Percentiles rank a stretch among this genome's conserved stretches.
Conservation (phyloP, 2,797 vertebrate genomes). For the Carduelis carduelis region DNA sequence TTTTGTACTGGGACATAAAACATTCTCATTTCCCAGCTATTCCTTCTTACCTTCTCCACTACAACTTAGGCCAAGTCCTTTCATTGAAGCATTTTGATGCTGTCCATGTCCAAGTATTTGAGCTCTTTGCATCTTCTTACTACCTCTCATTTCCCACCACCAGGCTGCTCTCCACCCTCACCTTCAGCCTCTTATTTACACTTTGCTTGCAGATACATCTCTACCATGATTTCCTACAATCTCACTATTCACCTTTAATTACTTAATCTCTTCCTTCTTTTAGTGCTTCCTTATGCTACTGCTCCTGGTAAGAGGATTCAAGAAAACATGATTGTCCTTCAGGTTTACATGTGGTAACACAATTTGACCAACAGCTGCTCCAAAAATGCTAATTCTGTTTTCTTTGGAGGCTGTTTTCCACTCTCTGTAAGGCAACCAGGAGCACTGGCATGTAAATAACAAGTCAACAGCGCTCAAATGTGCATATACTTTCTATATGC, state of each 20-base stretch:
- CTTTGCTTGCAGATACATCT: neutral
- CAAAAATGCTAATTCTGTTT: neutral
- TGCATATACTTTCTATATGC: neutral
- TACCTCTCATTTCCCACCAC: neutral
- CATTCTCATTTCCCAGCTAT: neutral
- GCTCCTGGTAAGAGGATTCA: neutral
- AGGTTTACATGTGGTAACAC: neutral
- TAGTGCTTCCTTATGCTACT: neutral
- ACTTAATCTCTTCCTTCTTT: neutral
- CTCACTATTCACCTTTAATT: neutral
- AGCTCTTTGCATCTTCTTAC: neutral
- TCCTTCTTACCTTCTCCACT: neutral
- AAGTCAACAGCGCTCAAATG: neutral
- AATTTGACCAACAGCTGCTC: neutral
- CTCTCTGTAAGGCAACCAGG: neutral
- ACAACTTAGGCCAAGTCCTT: neutral
- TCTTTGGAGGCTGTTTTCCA: neutral
- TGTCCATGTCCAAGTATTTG: neutral
- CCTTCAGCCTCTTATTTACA: neutral
- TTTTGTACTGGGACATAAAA: neutral
- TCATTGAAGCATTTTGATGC: neutral
- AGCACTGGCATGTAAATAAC: neutral
- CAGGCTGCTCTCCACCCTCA: neutral
- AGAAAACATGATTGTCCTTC: neutral
- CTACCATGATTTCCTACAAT: neutral